Percentiles rank a stretch among this genome's conserved stretches.
phyloP scores from a whole-genome alignment of 92 coral and sea anemone genomes.

The Epizoanthus rinbou region DNA sequence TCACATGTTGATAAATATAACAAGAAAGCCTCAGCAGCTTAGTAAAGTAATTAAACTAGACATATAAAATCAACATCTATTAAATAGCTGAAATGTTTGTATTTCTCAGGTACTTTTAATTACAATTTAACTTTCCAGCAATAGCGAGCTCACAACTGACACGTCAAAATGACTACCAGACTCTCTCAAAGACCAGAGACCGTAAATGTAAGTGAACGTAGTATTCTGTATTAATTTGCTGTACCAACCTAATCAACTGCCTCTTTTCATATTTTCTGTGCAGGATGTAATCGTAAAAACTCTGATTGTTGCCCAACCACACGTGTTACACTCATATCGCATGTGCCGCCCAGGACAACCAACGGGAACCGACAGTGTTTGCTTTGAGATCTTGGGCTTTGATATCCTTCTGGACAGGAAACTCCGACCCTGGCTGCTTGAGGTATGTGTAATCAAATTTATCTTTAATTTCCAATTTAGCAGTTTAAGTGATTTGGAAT shows the following conservation, averaged over 20 bases:
- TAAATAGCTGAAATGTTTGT: too few relatives aligned
- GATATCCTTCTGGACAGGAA: slow-evolving; percentile 89
- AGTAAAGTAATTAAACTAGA: too few relatives aligned
- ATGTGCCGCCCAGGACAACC: slow-evolving; percentile 90
- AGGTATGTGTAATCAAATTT: slow-evolving; percentile 56
- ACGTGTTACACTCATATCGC: slow-evolving; percentile 94
- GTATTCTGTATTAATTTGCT: too few relatives aligned
- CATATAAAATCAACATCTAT: too few relatives aligned
- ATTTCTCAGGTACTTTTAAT: too few relatives aligned
- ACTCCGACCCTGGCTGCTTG: slow-evolving; percentile 92
- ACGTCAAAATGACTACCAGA: too few relatives aligned
- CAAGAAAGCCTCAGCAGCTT: too few relatives aligned
- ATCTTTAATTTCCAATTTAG: not conserved
- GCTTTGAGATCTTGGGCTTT: slow-evolving; percentile 94
- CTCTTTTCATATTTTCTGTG: not conserved
- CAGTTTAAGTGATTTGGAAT: too few relatives aligned
- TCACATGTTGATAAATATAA: not conserved
- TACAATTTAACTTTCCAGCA: too few relatives aligned
- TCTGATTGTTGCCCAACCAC: slow-evolving; percentile 90
- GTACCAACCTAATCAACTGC: not conserved
- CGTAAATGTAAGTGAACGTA: too few relatives aligned
- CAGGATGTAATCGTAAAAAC: slow-evolving; percentile 96
- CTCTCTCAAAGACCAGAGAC: too few relatives aligned
- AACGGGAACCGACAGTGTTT: slow-evolving; percentile 88
- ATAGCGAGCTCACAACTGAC: too few relatives aligned